These are phyloP conservation scores for Harpegnathos saltator DNA, from an alignment of 1,140 invertebrate species.

Conservation along the genomic window DNA sequence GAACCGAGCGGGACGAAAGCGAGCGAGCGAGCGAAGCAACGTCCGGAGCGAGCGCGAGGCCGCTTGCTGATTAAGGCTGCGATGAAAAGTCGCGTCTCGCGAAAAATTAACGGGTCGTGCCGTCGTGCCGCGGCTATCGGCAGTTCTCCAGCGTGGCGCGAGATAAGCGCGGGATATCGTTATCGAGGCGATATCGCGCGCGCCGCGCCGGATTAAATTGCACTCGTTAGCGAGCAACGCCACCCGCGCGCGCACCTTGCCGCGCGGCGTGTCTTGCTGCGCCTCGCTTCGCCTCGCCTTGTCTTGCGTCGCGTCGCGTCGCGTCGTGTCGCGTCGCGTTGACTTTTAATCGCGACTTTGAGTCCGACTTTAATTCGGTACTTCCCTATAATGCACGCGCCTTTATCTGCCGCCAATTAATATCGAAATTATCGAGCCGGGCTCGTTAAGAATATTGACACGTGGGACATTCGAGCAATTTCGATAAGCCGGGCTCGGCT, in stretches of 20 bases:
- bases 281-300: no score
- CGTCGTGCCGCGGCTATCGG: constrained; percentile 2
- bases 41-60: neutral
- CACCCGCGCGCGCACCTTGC: constrained; percentile 43
- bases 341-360: constrained; percentile 19
- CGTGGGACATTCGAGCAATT: neutral
- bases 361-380: constrained; percentile 2
- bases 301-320: no score
- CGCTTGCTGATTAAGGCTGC: constrained; percentile 45
- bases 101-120: neutral
- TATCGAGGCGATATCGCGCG: constrained; percentile 55
- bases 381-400: constrained; percentile 20
- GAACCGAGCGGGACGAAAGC: constrained; percentile 30
- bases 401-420: constrained; percentile 13
- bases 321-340: neutral
- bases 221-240: constrained; percentile 54
- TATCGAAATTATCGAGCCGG: neutral
- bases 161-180: constrained; percentile 47
- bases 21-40: constrained; percentile 20
- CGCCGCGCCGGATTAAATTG: constrained; percentile 12
- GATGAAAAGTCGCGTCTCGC: constrained; percentile 45
- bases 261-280: no score
- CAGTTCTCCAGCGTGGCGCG: neutral
- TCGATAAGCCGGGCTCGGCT: constrained; percentile 6
- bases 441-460: constrained; percentile 10